Base-by-base conservation (phyloP, 2,888 invertebrate genomes). In the Mimas tiliae region DNA sequence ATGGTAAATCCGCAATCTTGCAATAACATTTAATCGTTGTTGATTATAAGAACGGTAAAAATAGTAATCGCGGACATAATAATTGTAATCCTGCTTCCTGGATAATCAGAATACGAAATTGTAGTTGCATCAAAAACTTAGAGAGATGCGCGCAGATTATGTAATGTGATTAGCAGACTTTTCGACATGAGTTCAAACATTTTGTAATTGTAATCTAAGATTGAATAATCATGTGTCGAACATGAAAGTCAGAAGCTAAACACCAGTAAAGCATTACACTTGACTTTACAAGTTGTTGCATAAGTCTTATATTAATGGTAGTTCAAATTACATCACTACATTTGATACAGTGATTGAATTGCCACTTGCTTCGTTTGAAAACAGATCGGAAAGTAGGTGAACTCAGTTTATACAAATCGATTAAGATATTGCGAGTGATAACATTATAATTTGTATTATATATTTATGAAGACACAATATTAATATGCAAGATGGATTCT, bases 161-260 rank as follows among this genome's bases (percentile, higher is more conserved):
- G 76, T 77, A 78, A 81, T 78, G 67, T 74, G 78, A 83, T 87
- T 82, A 83, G 74, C 70, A 65, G 64, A 67, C 72, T 81, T 80
- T 80, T 81, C 74, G 75, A 74, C 70, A 67, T 69, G 65, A 70
- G 70, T 74, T 78, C 73, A 74, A 65, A 67, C 38, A 72, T 79
- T 78, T 79, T 74, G 74, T 68, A 80, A 82, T 64, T 62, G 70
- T 63, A 63, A 63, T 67, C 65, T 63, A 58, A 63, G 64, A 71
- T 76, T 75, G 70, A 69, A 71, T 75, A 76, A 76, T 51, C 42
- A 21, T 19, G 58, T 55, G n/a, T 33, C 34, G 58, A 58, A 55
- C 38, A 55, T 55, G 55, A 50, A 65, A 21, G 33, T 19, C 45
- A 68, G 16, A 38, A 33, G 42, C 45, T 62, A 52, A 51, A 52